Conservation (phyloP, 2,113 vertebrate genomes). For the Callaeas wilsoni region DNA sequence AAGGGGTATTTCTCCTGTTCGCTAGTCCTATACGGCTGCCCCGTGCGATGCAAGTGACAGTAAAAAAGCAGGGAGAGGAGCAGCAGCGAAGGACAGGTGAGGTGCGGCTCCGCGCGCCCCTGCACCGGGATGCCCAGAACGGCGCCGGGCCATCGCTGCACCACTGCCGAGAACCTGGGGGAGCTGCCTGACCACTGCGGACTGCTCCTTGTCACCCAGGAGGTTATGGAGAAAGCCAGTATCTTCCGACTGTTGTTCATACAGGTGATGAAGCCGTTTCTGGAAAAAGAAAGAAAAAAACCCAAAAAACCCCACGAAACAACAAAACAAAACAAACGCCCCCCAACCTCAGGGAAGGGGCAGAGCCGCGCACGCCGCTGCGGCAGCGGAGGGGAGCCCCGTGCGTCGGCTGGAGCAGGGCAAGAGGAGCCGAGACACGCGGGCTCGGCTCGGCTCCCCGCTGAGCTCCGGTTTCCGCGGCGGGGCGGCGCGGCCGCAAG, state of each 20-base stretch:
- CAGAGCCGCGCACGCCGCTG: too few species aligned
- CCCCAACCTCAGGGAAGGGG: not conserved
- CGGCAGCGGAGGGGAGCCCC: not conserved
- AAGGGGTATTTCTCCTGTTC: not conserved
- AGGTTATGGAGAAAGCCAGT: rapidly evolving
- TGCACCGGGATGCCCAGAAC: too few species aligned
- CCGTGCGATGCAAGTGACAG: rapidly evolving
- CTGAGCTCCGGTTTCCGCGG: not conserved
- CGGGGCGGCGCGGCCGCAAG: not conserved
- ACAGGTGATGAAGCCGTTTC: not conserved
- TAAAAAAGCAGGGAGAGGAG: not conserved
- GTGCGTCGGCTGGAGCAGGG: not conserved
- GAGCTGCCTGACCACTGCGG: not conserved
- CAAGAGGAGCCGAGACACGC: not conserved
- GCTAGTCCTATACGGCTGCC: rapidly evolving
- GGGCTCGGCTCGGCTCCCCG: not conserved
- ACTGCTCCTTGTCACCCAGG: too few species aligned
- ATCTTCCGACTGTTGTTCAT: not conserved
- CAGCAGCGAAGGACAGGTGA: not conserved
- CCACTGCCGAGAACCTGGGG: rapidly evolving
- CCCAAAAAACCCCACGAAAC: not conserved
- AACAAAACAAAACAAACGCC: not conserved
- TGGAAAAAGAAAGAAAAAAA: not conserved
- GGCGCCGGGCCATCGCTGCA: rapidly evolving
- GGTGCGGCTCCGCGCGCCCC: not conserved